Conservation (phyloP, 2,888 invertebrate species). For the Melanophora roralis region DNA sequence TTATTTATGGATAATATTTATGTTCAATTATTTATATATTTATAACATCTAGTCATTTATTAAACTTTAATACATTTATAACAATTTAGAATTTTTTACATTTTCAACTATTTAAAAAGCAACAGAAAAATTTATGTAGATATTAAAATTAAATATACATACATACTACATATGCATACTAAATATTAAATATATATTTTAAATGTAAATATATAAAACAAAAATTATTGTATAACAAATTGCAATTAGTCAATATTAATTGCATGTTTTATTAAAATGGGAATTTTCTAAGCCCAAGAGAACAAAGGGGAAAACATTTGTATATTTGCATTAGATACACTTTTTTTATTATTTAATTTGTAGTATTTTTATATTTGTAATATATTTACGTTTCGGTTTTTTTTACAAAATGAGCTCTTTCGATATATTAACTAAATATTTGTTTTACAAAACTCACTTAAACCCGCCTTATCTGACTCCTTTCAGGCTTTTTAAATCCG, state of each 20-base stretch:
- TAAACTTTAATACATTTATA: not conserved
- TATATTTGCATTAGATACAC: too few relatives aligned
- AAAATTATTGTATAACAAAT: not conserved
- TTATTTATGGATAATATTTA: not conserved
- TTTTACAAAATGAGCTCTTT: too few relatives aligned
- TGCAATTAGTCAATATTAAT: not conserved
- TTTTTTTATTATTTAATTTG: too few relatives aligned
- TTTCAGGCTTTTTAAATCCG: too few relatives aligned
- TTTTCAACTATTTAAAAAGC: not conserved
- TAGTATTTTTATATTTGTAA: constrained; percentile 11
- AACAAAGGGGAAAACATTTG: not conserved
- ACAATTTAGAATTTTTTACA: not conserved
- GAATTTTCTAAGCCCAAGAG: not conserved
- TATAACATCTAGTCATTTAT: not conserved
- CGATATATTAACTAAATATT: too few relatives aligned
- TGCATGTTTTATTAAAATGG: not conserved
- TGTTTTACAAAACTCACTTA: too few relatives aligned
- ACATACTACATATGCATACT: too few relatives aligned
- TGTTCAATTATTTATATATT: not conserved
- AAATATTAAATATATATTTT: not conserved
- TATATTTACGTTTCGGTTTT: not conserved
- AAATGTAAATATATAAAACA: not conserved
- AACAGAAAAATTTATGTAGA: too few relatives aligned
- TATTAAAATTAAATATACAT: too few relatives aligned
- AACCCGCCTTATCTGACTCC: too few relatives aligned